Evolutionary conservation across 2,797 vertebrate genomes (phyloP).

Genomic region (Sebastes itinus): DNA sequence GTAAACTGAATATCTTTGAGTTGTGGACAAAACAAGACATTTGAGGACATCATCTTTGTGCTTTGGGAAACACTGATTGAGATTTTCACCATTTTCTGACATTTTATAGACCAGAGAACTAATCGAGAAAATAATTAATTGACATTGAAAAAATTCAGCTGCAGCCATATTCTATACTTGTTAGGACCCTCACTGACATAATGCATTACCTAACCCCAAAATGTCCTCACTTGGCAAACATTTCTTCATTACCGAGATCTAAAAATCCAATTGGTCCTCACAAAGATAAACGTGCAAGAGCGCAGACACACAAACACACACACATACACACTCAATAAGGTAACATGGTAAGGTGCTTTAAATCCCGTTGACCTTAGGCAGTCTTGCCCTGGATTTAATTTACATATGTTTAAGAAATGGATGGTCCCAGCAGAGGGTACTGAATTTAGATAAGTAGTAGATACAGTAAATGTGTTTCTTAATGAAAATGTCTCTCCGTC

Average conservation of each 20-base stretch:
- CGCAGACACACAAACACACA: neutral
- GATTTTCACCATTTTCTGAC: too few relatives aligned
- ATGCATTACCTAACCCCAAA: neutral
- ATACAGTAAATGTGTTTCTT: conserved; percentile 21
- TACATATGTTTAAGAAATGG: conserved; percentile 16
- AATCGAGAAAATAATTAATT: too few relatives aligned
- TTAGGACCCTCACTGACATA: neutral
- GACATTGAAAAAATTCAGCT: too few relatives aligned
- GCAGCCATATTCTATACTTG: too few relatives aligned
- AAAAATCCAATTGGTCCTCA: neutral
- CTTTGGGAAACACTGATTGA: too few relatives aligned
- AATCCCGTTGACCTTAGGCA: conserved; percentile 30
- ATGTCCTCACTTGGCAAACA: neutral
- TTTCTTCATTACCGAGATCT: neutral
- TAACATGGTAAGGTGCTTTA: neutral
- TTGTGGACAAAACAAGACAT: too few relatives aligned
- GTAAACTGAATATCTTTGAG: too few relatives aligned
- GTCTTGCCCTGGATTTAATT: conserved; percentile 31
- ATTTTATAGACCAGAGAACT: too few relatives aligned
- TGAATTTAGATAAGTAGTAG: conserved; percentile 5
- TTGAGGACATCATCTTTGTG: accelerated
- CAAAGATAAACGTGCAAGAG: neutral
- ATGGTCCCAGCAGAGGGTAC: neutral
- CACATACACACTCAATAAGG: neutral
- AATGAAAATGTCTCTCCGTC: neutral